Base-by-base conservation (phyloP, 2,797 vertebrate species). In the Buceros bicornis region DNA sequence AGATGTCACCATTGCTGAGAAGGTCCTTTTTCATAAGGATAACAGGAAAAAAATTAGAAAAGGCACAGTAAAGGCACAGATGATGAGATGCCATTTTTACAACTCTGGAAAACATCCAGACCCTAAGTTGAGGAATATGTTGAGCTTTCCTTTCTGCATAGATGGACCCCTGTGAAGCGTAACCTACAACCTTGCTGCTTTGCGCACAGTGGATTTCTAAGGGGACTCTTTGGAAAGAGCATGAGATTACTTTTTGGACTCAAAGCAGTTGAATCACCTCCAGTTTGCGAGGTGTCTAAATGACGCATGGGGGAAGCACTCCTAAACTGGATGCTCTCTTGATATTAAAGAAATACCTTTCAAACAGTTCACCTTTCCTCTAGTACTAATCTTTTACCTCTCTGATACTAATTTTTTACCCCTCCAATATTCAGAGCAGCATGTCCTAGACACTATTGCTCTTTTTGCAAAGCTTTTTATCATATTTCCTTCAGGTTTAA, bases 81-180 rank as follows among this genome's bases (percentile, higher is more conserved):
- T 87, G 74, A 95, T 93, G 67, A 56, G 70, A 93, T 93, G 60
- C 83, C 14, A 13, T 19, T 66, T 93, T 97, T 96, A 95, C 19
- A 33, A 51, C 74, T 70, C 92, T 96, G 96, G 96, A 97, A 95
- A 82, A 45, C 13, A 54, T 93, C 94, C 96, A 95, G 90, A 72
- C 66, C 50, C 74, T 50, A 50, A 91, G 67, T 25, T 85, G 71
- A 85, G 71, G 90, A 78, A 69, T 74, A 95, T 87, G 93, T 92
- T 96, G 92, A 74, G 61, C 21, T 91, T 92, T 87, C 72, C 87
- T 89, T 56, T 31, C 77, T 61, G 40, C 0, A 0, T 85, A 47
- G 90, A 82, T 47, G 60, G n/a, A 80, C 87, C 67, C 37, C 71
- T 96, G 78, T 95, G 91, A 96, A 95, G 90, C 92, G 93, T 87